Evolutionary conservation across 2,113 vertebrate genomes (phyloP).

Genomic region (Tyto alba): DNA sequence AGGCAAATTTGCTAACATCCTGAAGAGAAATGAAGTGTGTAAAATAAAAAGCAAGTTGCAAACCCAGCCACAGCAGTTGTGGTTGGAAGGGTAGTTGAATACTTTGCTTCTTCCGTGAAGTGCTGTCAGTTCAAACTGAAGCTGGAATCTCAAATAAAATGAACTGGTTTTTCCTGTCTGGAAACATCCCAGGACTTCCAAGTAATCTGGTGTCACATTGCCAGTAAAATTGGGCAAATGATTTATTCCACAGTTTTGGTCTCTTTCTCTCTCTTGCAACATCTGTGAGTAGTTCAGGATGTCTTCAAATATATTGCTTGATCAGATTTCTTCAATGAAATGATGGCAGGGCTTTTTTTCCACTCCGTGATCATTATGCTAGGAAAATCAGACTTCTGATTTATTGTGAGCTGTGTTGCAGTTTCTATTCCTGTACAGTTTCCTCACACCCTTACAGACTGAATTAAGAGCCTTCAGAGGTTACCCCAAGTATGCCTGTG

Average conservation of each 20-base stretch:
- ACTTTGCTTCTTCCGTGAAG: not conserved
- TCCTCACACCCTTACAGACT: not conserved
- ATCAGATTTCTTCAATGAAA: not conserved
- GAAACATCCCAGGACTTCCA: constrained; percentile 5
- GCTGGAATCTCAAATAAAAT: constrained; percentile 2
- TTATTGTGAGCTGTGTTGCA: not conserved
- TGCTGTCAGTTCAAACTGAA: not conserved
- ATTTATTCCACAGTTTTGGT: not conserved
- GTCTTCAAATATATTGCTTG: not conserved
- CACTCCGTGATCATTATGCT: not conserved
- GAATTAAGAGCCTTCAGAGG: not conserved
- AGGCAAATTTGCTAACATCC: not conserved
- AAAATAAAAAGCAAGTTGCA: not conserved
- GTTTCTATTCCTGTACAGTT: not conserved
- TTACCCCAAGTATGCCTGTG: not conserved
- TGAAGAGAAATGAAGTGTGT: not conserved
- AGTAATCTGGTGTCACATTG: not conserved
- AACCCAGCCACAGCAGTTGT: not conserved
- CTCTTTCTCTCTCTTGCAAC: not conserved
- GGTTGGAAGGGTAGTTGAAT: not conserved
- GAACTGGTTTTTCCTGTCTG: not conserved
- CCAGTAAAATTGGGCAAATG: not conserved
- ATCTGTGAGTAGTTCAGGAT: not conserved
- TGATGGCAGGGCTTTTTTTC: not conserved
- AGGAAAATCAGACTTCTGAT: not conserved